Evolutionary conservation across 2,113 vertebrate genomes (phyloP).

Genomic region (Tragulus kanchil): DNA sequence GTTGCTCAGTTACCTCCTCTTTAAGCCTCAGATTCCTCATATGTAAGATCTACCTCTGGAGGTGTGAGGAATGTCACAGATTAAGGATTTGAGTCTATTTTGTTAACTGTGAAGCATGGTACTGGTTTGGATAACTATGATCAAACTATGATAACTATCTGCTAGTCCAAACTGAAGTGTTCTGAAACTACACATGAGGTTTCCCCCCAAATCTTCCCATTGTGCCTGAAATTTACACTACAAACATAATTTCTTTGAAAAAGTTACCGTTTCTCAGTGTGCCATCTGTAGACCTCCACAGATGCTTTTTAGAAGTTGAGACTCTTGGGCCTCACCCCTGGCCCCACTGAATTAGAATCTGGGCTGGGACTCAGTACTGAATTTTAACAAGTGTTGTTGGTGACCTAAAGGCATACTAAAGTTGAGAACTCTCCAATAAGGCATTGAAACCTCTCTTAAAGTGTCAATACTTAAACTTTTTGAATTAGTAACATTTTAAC

Average conservation of each 20-base stretch:
- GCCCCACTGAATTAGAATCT: not conserved
- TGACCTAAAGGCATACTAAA: not conserved
- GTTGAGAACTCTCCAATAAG: not conserved
- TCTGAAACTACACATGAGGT: not conserved
- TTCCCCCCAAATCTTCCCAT: not conserved
- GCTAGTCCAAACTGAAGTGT: not conserved
- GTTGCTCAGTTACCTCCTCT: not conserved
- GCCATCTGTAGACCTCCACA: not conserved
- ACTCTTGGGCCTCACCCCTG: not conserved
- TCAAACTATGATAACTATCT: not conserved
- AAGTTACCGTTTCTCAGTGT: not conserved
- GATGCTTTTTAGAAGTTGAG: not conserved
- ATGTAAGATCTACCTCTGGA: not conserved
- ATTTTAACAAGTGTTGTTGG: not conserved
- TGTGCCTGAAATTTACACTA: not conserved
- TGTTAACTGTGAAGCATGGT: not conserved
- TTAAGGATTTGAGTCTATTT: not conserved
- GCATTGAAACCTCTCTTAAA: not conserved
- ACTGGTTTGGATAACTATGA: not conserved
- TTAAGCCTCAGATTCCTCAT: not conserved
- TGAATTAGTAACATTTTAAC: conserved; percentile 58
- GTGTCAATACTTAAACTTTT: conserved; percentile 1
- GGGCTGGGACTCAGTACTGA: not conserved
- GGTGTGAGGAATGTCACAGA: not conserved
- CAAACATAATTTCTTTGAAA: not conserved